These are phyloP conservation scores for Emydoidea blandingii DNA, from an alignment of 2,797 vertebrate genomes.

Conservation along the genomic window DNA sequence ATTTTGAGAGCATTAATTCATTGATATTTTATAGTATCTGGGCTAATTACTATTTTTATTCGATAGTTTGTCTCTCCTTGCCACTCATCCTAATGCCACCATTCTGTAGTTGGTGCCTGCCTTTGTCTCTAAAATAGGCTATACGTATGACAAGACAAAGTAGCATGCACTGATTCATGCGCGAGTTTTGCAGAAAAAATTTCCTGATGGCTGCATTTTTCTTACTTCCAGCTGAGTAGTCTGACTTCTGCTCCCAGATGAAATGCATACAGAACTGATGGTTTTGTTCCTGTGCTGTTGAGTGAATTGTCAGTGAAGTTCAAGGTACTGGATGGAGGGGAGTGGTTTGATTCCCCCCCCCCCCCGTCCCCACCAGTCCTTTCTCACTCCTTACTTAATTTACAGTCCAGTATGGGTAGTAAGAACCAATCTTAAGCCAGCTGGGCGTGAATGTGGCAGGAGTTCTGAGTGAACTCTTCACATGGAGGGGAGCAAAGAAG, in stretches of 20 bases:
- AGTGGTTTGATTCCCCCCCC: background rate
- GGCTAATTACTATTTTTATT: background rate
- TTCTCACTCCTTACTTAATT: background rate
- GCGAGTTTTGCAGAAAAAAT: background rate
- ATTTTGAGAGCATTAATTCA: background rate
- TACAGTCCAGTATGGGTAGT: background rate
- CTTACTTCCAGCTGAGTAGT: background rate
- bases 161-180: background rate
- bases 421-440: background rate
- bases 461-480: background rate
- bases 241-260: background rate
- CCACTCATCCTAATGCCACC: background rate
- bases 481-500: background rate
- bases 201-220: background rate
- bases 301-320: background rate
- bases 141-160: background rate
- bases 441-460: background rate
- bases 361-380: background rate
- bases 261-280: background rate
- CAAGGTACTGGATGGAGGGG: background rate
- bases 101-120: background rate
- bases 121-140: background rate
- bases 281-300: background rate
- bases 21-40: background rate
- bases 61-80: background rate